Evolutionary conservation across 2,888 invertebrate genomes (phyloP), one percentile per base, ranked within the genome.

Genomic region (Tuta absoluta): DNA sequence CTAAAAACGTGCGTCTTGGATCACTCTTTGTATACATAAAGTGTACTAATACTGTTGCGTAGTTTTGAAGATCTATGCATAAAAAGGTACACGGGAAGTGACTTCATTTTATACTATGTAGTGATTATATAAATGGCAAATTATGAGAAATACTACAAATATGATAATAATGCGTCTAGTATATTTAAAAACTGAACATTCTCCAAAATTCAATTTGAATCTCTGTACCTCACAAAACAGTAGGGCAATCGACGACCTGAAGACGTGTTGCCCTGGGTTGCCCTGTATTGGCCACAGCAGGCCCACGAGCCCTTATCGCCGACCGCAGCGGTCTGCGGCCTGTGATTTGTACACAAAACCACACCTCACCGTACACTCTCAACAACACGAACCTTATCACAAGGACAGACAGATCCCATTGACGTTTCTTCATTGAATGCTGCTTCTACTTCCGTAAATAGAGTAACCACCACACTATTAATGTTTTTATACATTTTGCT

Each of bases 401-500:
- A 48, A 48, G 48, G 48, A 48, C 48, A 48, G 1, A 51, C 51
- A 12, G 51, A 4, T 11, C 21, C 11, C 19, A 51, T 12, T 8
- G 8, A 48, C 48, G 21, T 0, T 8, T 21, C 23, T 23, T 21
- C 12, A 19, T 51, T 21, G 51, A 12, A 5, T 11, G 51, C 33
- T 49, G 45, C 61, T 11, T 48, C 48, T 61, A 80, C 86, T 90
- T 90, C 90, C 89, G 89, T 89, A 89, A 91, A 89, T 89, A 90
- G 80, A 84, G 79, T 85, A 87, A 89, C 91, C 90, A 82, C 89
- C 82, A 82, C 75, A 82, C 82, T 84, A 84, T 85, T 87, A 82
- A 85, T 82, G 82, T 78, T 87, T 86, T 53, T 86, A 87, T 57
- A 56, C 37, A 23, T 1, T 76, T 74, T 72, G 69, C 68, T 70